Base-by-base conservation (phyloP, 2,113 vertebrate genomes). In the Dasypus novemcinctus region DNA sequence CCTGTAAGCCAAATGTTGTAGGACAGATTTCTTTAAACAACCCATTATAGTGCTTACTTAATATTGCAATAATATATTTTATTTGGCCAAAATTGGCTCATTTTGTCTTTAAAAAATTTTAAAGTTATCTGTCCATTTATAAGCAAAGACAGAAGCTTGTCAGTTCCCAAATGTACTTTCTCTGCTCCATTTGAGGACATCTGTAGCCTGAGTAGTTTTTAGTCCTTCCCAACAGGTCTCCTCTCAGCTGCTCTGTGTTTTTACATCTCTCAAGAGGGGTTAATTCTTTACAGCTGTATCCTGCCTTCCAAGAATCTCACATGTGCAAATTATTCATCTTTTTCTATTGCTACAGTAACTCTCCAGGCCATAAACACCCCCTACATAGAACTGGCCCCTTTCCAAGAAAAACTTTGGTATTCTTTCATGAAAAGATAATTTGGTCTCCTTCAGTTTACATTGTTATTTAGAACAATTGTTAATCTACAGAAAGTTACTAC, bases 271-370 rank as follows among this genome's bases (percentile, higher is more conserved):
- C 98, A 98, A 98, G 98, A 98, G 98, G 98, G 98, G 98, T 98
- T 99, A 98, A 99, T 99, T 98, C 98, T 98, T 98, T 98, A 98
- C 98, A 99, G 98, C 98, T 99, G 98, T 97, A 95, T 98, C 98
- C 97, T 98, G 98, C 98, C 98, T 98, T 98, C 98, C 97, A 98
- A 96, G 97, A 98, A 97, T 98, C 98, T 98, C 98, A 98, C 98
- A 98, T 98, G 98, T 98, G 98, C 98, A 98, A 98, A 98, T 98
- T 99, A 98, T 99, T 99, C 98, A 99, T 98, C 98, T 98, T 98
- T 97, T 98, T 98, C 98, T 98, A 98, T 98, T 98, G 98, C 98
- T 98, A 98, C 97, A 98, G 98, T 98, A 98, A 99, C 98, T 98
- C 98, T 98, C 98, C 97, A 97, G 97, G 97, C 97, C 98, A 98